Percentiles rank a stretch among this genome's conserved stretches.
phyloP scores from a whole-genome alignment of 2,797 vertebrate genomes.

The Petrocephalus schoutedeni region DNA sequence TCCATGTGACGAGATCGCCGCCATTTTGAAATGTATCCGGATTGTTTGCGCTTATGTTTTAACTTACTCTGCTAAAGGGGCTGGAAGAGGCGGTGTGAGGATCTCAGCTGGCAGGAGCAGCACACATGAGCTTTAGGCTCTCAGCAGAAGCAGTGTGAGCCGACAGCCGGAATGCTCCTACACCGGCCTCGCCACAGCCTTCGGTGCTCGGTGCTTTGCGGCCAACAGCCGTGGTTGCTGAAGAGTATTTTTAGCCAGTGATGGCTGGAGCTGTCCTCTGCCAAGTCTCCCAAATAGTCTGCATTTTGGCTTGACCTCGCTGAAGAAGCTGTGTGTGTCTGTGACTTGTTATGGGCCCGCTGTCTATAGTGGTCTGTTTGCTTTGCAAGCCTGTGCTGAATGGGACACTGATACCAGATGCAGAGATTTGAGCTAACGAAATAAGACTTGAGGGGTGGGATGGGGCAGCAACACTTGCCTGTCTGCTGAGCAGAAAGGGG shows the following conservation, averaged over 20 bases:
- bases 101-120: neutral
- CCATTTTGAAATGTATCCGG: neutral
- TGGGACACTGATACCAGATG: neutral
- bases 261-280: neutral
- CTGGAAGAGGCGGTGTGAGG: neutral
- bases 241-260: neutral
- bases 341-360: neutral
- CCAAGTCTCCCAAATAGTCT: neutral
- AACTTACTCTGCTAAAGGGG: neutral
- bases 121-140: neutral
- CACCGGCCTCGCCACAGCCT: neutral
- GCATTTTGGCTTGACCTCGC: neutral
- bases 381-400: neutral
- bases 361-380: neutral
- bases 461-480: neutral
- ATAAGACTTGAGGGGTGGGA: neutral
- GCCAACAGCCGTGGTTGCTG: neutral
- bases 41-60: neutral
- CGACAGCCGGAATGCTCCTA: neutral
- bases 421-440: neutral
- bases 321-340: neutral
- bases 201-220: neutral
- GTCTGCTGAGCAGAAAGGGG: neutral
- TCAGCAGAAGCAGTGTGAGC: neutral
- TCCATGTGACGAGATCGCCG: neutral